Evolutionary conservation across 2,888 invertebrate genomes (phyloP), one percentile per base, ranked within the genome.

Genomic region (Clusia tigrina): DNA sequence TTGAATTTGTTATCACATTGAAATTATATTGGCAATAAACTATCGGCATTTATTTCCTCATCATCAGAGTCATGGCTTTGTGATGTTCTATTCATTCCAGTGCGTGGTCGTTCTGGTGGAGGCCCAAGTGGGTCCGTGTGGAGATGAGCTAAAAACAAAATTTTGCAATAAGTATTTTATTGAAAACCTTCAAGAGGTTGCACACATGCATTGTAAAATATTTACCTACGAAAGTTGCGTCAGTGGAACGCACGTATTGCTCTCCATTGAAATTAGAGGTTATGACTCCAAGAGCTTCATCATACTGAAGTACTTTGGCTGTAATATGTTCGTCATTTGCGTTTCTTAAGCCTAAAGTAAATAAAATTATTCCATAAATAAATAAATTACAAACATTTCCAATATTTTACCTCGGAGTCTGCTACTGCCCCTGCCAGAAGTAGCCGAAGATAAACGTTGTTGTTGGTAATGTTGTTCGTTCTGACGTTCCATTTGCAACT

Each of bases 91-190:
- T 73, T 70, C 73, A 80, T 79, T 1, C 84, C 84, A 2, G 84
- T 84, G n/a, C 81, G 79, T 1, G 84, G 84, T 2, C 84, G 78
- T 65, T 82, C 82, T 0, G 81, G 74, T 2, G 82, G 81, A 2
- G 84, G 83, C 2, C 84, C 84, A 25, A 84, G 64, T 2, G 84
- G 84, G 73, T 84, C 84, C 1, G 74, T 70, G 66, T 82, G 81
- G 20, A 78, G 78, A 53, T 76, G 76, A n/a, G 76, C 74, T 74
- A 51, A 2, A 25, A 23, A 22, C 5, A 46, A 46, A 17, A 2
- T n/a, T n/a, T n/a, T n/a, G n/a, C n/a, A n/a, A n/a, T n/a, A 48
- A 48, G 10, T 48, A 24, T 5, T n/a, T 54, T 2, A 15, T 2
- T 1, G 1, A 15, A 0, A n/a, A 2, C 23, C 23, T 3, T 10